Base-by-base conservation (phyloP, 2,888 invertebrate species). In the Apoda limacodes region DNA sequence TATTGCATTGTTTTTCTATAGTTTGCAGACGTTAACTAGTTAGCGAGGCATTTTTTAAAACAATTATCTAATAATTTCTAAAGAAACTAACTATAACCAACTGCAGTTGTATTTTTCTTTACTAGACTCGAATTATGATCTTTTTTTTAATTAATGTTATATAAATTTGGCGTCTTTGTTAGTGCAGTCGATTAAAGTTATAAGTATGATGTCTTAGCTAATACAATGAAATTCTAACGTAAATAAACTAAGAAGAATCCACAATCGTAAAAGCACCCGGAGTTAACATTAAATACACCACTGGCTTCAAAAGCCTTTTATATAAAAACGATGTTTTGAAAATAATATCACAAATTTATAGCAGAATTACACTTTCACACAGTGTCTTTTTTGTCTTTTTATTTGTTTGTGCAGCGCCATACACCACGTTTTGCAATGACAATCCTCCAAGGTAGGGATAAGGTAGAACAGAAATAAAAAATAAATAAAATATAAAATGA, bases 261-360 rank as follows among this genome's bases (percentile, higher is more conserved):
- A 75, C 75, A 75, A 75, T 76, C 71, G 74, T 76, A 72, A 75
- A 80, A 80, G 80, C 80, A 80, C 80, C 80, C 74, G 76, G 69
- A 71, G 66, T 78, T 76, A 69, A 68, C 62, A 68, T 71, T 76
- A 72, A 71, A 64, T 74, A 76, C 74, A 75, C 69, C 53, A 70
- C 67, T 64, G 78, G 74, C 78, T 72, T 75, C 68, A 70, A 46
- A 76, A 78, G 76, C 76, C 75, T 17, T 17, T 17, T 17, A 17
- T 7, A 60, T 62, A 67, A 68, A 59, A 66, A 75, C 64, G 70
- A 70, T 62, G 48, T 65, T 61, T 66, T 57, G 59, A 67, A 76
- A 74, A 72, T 72, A 74, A 74, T 80, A 76, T 76, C 75, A 78
- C 80, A 76, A 71, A 71, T 72, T 62, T 68, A 72, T 66, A 72